A percentile compares a stretch with the other conserved stretches of the same genome.
phyloP scores from a whole-genome alignment of 1,140 invertebrate species.

The Ladona fulva region DNA sequence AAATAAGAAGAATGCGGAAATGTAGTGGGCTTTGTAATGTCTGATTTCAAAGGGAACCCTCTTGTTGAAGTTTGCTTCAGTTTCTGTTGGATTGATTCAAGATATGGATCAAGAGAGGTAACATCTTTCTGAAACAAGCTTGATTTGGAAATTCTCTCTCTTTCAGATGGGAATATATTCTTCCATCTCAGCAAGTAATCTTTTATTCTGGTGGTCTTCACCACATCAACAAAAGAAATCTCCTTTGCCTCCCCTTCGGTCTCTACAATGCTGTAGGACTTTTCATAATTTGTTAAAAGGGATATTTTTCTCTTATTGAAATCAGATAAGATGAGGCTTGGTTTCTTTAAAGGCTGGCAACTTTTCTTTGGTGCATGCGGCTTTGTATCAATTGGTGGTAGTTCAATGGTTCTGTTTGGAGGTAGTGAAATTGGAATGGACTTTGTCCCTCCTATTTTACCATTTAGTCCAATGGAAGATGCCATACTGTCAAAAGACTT shows the following conservation, averaged over 20 bases:
- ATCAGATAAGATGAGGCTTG: neutral
- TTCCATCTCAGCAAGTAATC: neutral
- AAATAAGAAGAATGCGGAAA: neutral
- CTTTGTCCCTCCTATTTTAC: neutral
- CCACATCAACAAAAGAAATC: neutral
- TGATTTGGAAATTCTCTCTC: neutral
- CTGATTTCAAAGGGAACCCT: neutral
- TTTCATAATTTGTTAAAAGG: neutral
- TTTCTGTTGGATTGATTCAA: neutral
- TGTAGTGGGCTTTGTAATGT: neutral
- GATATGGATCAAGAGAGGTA: neutral
- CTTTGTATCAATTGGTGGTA: neutral
- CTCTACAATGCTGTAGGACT: neutral
- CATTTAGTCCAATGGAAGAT: neutral
- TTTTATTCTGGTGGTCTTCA: neutral
- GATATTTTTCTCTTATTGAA: neutral
- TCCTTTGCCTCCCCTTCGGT: neutral
- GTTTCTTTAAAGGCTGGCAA: neutral
- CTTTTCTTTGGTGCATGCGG: neutral
- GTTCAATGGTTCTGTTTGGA: neutral
- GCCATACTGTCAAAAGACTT: neutral
- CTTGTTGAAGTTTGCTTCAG: neutral
- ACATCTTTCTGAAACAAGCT: neutral
- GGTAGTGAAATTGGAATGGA: neutral
- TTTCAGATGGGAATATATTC: neutral